phyloP scores from a whole-genome alignment of 1,140 invertebrate species.

The Scaptomyza pallida region DNA sequence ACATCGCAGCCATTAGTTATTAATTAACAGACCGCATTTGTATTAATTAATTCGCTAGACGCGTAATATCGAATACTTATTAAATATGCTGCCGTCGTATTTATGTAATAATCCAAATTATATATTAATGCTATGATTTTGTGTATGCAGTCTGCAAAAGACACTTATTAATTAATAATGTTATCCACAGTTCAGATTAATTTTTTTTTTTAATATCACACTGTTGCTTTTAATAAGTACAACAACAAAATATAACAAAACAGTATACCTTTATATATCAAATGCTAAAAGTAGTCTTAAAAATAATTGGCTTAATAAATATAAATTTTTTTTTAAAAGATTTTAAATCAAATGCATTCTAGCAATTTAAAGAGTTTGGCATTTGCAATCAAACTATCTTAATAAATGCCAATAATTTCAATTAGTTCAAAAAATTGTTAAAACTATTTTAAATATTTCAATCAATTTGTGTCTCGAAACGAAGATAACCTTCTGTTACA shows the following conservation, averaged over 20 bases:
- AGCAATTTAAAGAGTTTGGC: background rate
- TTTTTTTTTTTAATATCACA: background rate
- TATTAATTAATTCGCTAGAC: constrained; percentile 49
- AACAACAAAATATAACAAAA: too few relatives aligned
- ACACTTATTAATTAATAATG: constrained; percentile 38
- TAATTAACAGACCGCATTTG: constrained; percentile 64
- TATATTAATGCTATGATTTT: constrained; percentile 29
- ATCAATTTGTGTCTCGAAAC: background rate
- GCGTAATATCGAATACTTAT: constrained; percentile 20
- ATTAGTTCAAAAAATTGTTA: background rate
- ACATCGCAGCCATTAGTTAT: constrained; percentile 55
- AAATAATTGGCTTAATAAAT: too few relatives aligned
- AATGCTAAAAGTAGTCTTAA: too few relatives aligned
- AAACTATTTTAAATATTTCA: background rate
- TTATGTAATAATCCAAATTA: constrained; percentile 20
- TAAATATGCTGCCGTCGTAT: constrained; percentile 29
- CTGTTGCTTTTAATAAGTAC: too few relatives aligned
- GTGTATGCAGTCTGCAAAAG: constrained; percentile 15
- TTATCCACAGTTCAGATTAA: background rate
- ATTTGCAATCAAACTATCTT: background rate
- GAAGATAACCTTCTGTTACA: background rate
- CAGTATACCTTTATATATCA: too few relatives aligned
- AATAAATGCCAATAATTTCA: background rate
- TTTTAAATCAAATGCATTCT: background rate
- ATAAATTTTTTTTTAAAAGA: too few relatives aligned